phyloP scores from a whole-genome alignment of 2,797 vertebrate genomes.

The Betta splendens region DNA sequence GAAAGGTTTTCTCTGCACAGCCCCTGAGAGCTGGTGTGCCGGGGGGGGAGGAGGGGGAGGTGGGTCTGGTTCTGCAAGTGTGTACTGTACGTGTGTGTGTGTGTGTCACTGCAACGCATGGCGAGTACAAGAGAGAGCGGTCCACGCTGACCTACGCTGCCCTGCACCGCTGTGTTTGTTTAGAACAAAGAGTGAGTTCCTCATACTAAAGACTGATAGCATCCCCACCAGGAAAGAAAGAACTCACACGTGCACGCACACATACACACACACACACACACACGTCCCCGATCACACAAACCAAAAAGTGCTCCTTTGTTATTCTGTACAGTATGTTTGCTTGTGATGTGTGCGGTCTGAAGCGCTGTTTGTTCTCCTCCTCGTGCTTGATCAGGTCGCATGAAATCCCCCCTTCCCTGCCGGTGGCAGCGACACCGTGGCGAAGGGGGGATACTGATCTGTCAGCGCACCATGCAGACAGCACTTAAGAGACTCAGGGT shows the following conservation, averaged over 20 bases:
- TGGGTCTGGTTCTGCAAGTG: slow-evolving; percentile 5
- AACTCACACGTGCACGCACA: slow-evolving; percentile 7
- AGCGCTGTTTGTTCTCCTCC: slow-evolving; percentile 63
- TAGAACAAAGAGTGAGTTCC: slow-evolving; percentile 51
- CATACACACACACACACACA: slow-evolving; percentile 3
- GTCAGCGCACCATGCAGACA: slow-evolving; percentile 67
- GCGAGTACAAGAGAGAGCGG: slow-evolving; percentile 52
- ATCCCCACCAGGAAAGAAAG: slow-evolving; percentile 49
- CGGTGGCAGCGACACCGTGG: slow-evolving; percentile 52
- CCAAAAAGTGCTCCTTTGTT: slow-evolving; percentile 44
- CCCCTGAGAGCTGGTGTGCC: slow-evolving; percentile 39
- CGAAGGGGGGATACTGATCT: slow-evolving; percentile 65
- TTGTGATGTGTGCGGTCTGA: slow-evolving; percentile 61
- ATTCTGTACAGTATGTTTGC: slow-evolving; percentile 56
- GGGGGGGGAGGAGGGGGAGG: too few species aligned
- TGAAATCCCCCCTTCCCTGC: slow-evolving; percentile 58
- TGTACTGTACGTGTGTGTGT: slow-evolving; percentile 1
- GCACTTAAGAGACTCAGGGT: slow-evolving; percentile 77
- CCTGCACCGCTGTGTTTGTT: slow-evolving; percentile 58
- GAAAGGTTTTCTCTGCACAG: slow-evolving; percentile 66
- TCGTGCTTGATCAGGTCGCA: slow-evolving; percentile 71
- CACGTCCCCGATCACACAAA: slow-evolving; percentile 16
- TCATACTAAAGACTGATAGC: slow-evolving; percentile 68
- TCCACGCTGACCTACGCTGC: slow-evolving; percentile 59
- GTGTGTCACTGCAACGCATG: slow-evolving; percentile 40